These are phyloP conservation scores for Trisateles emortualis DNA, from an alignment of 2,888 invertebrate genomes.

Conservation along the genomic window DNA sequence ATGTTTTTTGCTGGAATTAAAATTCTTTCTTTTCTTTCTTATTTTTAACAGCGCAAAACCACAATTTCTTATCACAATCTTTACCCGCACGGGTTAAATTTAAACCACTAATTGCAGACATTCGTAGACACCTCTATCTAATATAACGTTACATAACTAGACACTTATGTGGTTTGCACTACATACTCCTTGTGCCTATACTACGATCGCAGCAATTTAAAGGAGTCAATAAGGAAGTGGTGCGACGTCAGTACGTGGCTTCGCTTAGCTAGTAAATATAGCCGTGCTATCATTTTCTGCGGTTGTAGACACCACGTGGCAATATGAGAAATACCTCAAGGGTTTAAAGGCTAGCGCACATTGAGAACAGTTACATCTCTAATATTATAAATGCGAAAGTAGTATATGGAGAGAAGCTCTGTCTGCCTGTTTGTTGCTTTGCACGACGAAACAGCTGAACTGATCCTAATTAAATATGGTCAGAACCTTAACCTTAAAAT, in stretches of 20 bases:
- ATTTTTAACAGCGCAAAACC: too few species aligned
- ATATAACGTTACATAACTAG: constrained; percentile 28
- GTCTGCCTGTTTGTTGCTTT: too few species aligned
- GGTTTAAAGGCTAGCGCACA: neutral
- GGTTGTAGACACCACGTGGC: constrained; percentile 35
- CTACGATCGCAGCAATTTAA: constrained; percentile 54
- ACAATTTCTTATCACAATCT: too few species aligned
- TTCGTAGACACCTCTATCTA: neutral
- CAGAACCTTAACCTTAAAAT: too few species aligned
- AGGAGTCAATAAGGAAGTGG: constrained; percentile 71
- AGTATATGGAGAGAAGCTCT: too few species aligned
- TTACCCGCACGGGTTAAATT: too few species aligned
- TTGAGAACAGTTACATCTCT: too few species aligned
- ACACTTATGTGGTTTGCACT: constrained; percentile 18
- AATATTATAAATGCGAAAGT: too few species aligned
- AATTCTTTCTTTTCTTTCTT: too few species aligned
- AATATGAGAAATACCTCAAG: constrained; percentile 21
- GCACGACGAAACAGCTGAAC: too few species aligned
- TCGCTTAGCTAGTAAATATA: constrained; percentile 29
- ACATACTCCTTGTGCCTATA: constrained; percentile 27
- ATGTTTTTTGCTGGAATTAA: too few species aligned
- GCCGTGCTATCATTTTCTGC: constrained; percentile 43
- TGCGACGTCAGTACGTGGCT: constrained; percentile 45
- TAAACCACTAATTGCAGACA: neutral
- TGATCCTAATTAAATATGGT: too few species aligned